phyloP scores from a whole-genome alignment of 1,140 invertebrate species.

The Ceratoteleas bidentatus region DNA sequence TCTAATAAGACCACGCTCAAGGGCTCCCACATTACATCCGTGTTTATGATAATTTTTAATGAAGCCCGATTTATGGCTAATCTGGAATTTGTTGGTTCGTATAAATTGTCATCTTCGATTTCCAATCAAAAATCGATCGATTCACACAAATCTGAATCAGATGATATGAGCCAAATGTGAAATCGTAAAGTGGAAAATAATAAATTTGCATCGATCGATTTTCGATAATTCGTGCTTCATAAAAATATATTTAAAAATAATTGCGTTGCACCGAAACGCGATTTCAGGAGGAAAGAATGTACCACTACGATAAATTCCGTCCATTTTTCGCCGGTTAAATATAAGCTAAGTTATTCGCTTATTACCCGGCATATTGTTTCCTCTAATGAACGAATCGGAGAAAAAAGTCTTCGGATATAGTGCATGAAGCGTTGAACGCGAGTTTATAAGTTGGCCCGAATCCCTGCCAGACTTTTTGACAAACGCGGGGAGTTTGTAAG shows the following conservation, averaged over 20 bases:
- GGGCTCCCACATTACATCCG: conserved; percentile 37
- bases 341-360: conserved; percentile 17
- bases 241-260: background rate
- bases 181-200: too few species aligned
- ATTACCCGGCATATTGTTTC: conserved; percentile 21
- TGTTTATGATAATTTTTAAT: conserved; percentile 55
- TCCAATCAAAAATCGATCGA: too few species aligned
- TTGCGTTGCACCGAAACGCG: background rate
- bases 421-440: conserved; percentile 15
- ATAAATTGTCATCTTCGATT: too few species aligned
- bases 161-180: too few species aligned
- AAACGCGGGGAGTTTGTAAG: conserved; percentile 31
- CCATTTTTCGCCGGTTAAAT: conserved; percentile 9
- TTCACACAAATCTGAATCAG: too few species aligned
- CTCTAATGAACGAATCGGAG: conserved; percentile 9
- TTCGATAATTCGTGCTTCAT: too few species aligned
- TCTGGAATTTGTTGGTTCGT: conserved; percentile 30
- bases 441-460: conserved; percentile 18
- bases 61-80: conserved; percentile 33
- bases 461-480: conserved; percentile 30
- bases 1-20: conserved; percentile 40
- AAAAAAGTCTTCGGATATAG: conserved; percentile 18
- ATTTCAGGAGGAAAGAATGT: too few species aligned
- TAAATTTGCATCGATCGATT: too few species aligned
- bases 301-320: conserved; percentile 14